These are phyloP conservation scores for Agriopis marginaria DNA, from an alignment of 2,888 invertebrate species.

Conservation along the genomic window DNA sequence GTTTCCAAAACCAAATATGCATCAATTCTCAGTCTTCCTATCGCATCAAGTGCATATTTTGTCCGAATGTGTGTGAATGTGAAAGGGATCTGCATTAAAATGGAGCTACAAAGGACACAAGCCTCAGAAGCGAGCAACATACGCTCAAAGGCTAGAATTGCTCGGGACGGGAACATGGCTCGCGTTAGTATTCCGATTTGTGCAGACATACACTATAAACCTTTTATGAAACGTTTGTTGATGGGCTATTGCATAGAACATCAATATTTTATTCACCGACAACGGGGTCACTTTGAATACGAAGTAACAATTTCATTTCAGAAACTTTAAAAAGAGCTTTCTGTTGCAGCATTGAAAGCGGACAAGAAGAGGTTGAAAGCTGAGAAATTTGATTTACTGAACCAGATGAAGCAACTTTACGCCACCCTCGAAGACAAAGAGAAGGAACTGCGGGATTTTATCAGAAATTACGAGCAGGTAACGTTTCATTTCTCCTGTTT, in stretches of 20 bases:
- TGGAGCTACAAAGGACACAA: conserved; percentile 55
- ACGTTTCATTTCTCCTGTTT: conserved; percentile 14
- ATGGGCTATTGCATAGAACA: conserved; percentile 40
- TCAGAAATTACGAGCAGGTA: conserved; percentile 97
- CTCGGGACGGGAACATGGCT: conserved; percentile 47
- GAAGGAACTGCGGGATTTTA: conserved; percentile 96
- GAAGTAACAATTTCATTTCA: conserved; percentile 32
- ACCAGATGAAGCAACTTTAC: conserved; percentile 98
- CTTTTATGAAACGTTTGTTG: conserved; percentile 40
- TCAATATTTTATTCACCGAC: conserved; percentile 41
- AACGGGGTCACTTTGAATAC: conserved; percentile 41
- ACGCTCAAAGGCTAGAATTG: conserved; percentile 50
- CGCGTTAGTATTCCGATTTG: conserved; percentile 42
- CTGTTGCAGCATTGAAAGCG: conserved; percentile 91
- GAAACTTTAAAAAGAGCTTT: conserved; percentile 40
- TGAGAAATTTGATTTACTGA: conserved; percentile 96
- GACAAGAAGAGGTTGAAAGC: conserved; percentile 96
- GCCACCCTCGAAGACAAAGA: conserved; percentile 97
- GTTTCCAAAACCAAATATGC: conserved; percentile 13
- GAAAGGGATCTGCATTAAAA: conserved; percentile 56
- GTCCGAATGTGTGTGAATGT: conserved; percentile 48
- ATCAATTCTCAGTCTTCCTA: conserved; percentile 36
- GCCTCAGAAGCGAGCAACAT: conserved; percentile 50
- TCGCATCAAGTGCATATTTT: conserved; percentile 56
- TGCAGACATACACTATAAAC: conserved; percentile 35